Base-by-base conservation (phyloP, 1,140 invertebrate species). In the Drosophila pseudoananassae region DNA sequence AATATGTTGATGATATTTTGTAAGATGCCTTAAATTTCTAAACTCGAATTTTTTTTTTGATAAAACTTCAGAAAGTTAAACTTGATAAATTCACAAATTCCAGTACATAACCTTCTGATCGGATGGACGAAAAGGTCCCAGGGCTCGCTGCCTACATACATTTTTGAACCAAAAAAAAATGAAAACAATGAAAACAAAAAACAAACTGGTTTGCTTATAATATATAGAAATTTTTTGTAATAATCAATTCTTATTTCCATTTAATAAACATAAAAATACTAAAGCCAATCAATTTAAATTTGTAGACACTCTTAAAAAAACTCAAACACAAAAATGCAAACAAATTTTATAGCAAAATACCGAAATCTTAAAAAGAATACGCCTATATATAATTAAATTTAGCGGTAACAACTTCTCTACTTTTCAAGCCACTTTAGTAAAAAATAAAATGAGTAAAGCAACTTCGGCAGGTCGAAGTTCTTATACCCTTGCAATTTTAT, bases 381-480 rank as follows among this genome's bases (percentile, higher is more conserved):
- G 50, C 53, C 63, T 76, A 78, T 58, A 52, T 59, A 68, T 43
- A 78, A 58, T 55, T 68, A 58, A 78, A 85, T 80, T 81, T 76
- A 73, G 71, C 78, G 55, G 69, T 73, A 65, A 81, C 23, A 51
- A 60, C 68, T 80, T 55, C 63, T 55, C 71, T 81, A 77, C 53
- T 77, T 81, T 83, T 77, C 53, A 74, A 74, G 60, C 64, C 68
- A 83, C 65, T 63, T 84, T 71, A 76, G 65, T 71, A 61, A 71
- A 77, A 61, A 53, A 57, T 51, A 71, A 66, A 43, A 43, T 17
- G 15, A 43, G 1, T 17, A 43, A 43, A 43, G 14, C 1, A 17
- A 43, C 33, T 36, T 36, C 33, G 33, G 33, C 33, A n/a, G 10
- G 33, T 36, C 33, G 33, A 36, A 36, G 33, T 36, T 36, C 10